Evolutionary conservation across 2,797 vertebrate species (phyloP), one percentile per base, ranked within the genome.

Genomic region (Protonibea diacanthus): DNA sequence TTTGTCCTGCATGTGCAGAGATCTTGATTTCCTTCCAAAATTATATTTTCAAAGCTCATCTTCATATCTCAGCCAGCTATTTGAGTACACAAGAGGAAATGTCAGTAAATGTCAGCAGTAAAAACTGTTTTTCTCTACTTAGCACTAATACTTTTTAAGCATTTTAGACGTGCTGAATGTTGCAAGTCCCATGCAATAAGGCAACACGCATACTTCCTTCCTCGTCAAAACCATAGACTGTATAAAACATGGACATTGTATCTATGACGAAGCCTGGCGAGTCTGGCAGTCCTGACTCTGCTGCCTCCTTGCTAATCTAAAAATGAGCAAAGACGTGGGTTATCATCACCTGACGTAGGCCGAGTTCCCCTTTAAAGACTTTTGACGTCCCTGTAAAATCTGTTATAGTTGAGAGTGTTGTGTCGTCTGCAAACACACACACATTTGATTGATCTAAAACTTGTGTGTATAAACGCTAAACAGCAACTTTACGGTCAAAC

Each of bases 11-110:
- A 51, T 60, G 48, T 51, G 40, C 45, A 27, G 17, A 57, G 38
- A 81, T 61, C 59, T 77, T 88, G 77, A 71, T 85, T 65, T 13
- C 15, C 40, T 42, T 77, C 76, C 75, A 80, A 52, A 72, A 27
- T 52, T 0, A 40, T 53, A 27, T 68, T 59, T 77, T 79, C 52
- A 64, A 79, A 64, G 69, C 65, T 71, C 51, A 20, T 69, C 72
- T 78, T 66, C 25, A 56, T n/a, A 20, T 53, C 40, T 62, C 48
- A 8, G 71, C 78, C 81, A 81, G 40, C 25, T 65, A 6, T 74
- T 72, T 61, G 40, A 70, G 71, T 21, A 21, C 61, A 60, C 42
- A 1, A 18, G 48, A 53, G 53, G 20, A 65, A 68, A 47, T 14
- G 1, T 33, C 29, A 11, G 44, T 23, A 68, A 62, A 68, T 60